Evolutionary conservation across 1,140 invertebrate species (phyloP).

Genomic region (Leptinotarsa defecta): DNA sequence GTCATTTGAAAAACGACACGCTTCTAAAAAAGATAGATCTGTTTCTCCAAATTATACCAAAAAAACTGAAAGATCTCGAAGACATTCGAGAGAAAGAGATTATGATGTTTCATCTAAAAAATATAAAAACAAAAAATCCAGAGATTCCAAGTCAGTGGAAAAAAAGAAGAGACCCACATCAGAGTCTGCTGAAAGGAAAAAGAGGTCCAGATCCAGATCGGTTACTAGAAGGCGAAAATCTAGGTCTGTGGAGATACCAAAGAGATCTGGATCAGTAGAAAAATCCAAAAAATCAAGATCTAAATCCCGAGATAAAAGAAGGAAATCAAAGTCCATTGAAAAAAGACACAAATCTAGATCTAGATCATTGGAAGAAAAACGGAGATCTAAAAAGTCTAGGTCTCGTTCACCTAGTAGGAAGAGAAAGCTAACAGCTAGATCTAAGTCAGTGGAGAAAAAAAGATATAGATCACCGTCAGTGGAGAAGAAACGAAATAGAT

Average conservation of each 20-base stretch:
- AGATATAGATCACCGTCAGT: slow-evolving; percentile 21
- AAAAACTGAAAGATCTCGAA: slow-evolving; percentile 24
- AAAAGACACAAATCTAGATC: slow-evolving; percentile 23
- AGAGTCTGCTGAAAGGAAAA: slow-evolving; percentile 22
- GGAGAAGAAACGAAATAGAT: slow-evolving; percentile 22
- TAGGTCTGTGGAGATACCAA: slow-evolving; percentile 27
- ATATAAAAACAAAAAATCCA: slow-evolving; percentile 23
- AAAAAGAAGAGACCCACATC: slow-evolving; percentile 21
- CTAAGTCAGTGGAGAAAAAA: slow-evolving; percentile 22
- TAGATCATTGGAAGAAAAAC: slow-evolving; percentile 12
- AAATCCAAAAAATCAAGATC: slow-evolving; percentile 28
- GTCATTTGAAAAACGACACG: background rate
- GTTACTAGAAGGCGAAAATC: slow-evolving; percentile 27
- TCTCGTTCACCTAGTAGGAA: slow-evolving; percentile 14
- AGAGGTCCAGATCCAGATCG: slow-evolving; percentile 19
- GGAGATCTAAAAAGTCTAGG: slow-evolving; percentile 23
- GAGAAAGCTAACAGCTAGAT: slow-evolving; percentile 10
- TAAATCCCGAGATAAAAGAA: slow-evolving; percentile 29
- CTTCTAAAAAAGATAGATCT: slow-evolving; percentile 25
- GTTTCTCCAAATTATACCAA: slow-evolving; percentile 7
- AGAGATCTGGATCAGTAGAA: slow-evolving; percentile 30
- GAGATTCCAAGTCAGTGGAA: slow-evolving; percentile 29
- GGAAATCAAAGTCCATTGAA: slow-evolving; percentile 25
- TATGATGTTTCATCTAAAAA: slow-evolving; percentile 27
- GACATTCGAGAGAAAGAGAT: slow-evolving; percentile 31